These are phyloP conservation scores for Ictalurus furcatus DNA, from an alignment of 2,113 vertebrate genomes.

Conservation along the genomic window DNA sequence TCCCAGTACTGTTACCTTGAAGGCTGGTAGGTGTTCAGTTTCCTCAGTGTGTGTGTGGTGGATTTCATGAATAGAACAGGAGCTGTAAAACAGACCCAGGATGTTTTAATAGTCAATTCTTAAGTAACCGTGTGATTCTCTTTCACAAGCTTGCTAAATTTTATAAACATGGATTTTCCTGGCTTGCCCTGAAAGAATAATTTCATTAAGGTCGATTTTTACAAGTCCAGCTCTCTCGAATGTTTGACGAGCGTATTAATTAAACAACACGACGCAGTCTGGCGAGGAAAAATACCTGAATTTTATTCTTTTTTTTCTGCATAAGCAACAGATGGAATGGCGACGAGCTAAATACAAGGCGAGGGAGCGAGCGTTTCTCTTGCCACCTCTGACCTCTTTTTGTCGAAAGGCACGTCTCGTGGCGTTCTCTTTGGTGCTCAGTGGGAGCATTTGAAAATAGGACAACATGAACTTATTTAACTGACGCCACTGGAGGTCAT, in stretches of 20 bases:
- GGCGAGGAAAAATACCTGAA: not conserved
- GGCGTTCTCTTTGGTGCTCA: not conserved
- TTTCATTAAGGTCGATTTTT: conserved; percentile 58
- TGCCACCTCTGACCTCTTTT: not conserved
- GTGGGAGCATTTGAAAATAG: not conserved
- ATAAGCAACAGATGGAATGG: not conserved
- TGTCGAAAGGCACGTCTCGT: conserved; percentile 2
- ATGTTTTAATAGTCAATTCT: not conserved
- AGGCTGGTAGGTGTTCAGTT: not conserved
- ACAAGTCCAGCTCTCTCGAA: conserved; percentile 41
- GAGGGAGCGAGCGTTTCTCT: not conserved
- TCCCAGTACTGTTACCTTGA: not conserved
- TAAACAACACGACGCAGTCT: conserved; percentile 49
- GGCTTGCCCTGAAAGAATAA: conserved; percentile 48
- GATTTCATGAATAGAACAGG: not conserved
- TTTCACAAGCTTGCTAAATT: conserved; percentile 41
- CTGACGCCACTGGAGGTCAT: not conserved
- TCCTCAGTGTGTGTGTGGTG: not conserved
- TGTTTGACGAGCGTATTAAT: conserved; percentile 60
- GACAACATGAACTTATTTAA: not conserved
- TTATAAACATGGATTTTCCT: conserved; percentile 59
- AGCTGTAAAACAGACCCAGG: not conserved
- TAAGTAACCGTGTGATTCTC: not conserved
- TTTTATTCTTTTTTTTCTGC: not conserved
- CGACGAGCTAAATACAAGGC: not conserved